Evolutionary conservation across 2,113 vertebrate genomes (phyloP).

Genomic region (Onychorhynchus coronatus): DNA sequence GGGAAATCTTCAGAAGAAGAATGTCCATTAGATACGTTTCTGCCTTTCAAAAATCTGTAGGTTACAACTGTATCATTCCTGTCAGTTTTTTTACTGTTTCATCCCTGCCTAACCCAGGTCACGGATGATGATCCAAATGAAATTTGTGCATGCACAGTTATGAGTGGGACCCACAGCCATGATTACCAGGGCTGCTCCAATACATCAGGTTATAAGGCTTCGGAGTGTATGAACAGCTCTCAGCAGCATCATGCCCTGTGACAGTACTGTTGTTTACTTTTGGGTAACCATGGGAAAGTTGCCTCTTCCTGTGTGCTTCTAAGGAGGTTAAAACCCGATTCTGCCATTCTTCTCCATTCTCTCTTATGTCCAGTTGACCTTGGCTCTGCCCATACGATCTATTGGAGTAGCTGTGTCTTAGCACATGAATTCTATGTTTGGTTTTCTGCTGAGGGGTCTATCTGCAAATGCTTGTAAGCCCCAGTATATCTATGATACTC

Average conservation of each 20-base stretch:
- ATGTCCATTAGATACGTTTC: neutral
- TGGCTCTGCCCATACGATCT: neutral
- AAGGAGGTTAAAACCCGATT: neutral
- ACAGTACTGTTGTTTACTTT: neutral
- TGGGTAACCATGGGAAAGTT: neutral
- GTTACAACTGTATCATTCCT: neutral
- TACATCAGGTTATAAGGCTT: rapidly evolving
- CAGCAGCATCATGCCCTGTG: neutral
- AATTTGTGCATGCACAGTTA: neutral
- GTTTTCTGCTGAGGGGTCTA: neutral
- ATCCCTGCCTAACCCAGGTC: neutral
- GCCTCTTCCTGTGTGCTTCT: neutral
- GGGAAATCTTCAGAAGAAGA: neutral
- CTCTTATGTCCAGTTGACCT: neutral
- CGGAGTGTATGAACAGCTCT: rapidly evolving
- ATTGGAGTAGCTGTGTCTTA: neutral
- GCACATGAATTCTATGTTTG: neutral
- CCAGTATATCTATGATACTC: neutral
- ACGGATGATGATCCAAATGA: too few species aligned
- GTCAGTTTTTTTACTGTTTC: neutral
- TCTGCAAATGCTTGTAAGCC: neutral
- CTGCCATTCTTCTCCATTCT: neutral
- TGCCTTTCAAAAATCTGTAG: neutral
- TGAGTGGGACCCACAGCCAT: rapidly evolving
- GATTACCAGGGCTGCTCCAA: neutral